Evolutionary conservation across 2,797 vertebrate genomes (phyloP).

Genomic region (Notolabrus celidotus): DNA sequence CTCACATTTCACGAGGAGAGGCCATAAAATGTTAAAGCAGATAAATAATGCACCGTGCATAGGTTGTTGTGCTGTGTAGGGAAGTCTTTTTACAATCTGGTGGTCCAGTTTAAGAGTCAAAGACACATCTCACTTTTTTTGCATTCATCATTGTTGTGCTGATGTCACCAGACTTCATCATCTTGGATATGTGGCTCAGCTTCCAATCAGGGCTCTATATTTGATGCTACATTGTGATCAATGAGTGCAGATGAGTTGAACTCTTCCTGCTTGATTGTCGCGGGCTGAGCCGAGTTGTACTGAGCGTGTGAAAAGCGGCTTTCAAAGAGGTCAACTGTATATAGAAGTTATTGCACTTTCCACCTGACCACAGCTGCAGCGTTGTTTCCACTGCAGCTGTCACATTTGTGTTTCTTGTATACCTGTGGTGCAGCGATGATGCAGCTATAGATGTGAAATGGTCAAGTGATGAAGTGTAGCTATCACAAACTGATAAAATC

Average conservation of each 20-base stretch:
- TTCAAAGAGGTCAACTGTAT: too few species aligned
- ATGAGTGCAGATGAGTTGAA: neutral
- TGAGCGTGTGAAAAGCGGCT: neutral
- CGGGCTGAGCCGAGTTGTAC: neutral
- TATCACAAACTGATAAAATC: neutral
- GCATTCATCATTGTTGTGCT: neutral
- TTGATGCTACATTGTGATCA: too few species aligned
- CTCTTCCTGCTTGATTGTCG: neutral
- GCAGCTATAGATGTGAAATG: neutral
- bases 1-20: constrained; percentile 66
- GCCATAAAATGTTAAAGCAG: constrained; percentile 78
- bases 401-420: constrained; percentile 8
- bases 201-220: neutral
- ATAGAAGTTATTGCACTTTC: too few species aligned
- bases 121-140: neutral
- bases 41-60: constrained; percentile 70
- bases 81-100: neutral
- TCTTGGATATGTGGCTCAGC: too few species aligned
- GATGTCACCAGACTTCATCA: neutral
- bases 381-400: neutral
- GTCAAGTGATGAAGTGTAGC: neutral
- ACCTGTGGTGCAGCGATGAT: constrained; percentile 13
- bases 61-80: neutral
- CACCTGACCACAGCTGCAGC: neutral
- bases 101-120: too few species aligned